Evolutionary conservation across 2,888 invertebrate genomes (phyloP).

Genomic region (Mechanitis messenoides): DNA sequence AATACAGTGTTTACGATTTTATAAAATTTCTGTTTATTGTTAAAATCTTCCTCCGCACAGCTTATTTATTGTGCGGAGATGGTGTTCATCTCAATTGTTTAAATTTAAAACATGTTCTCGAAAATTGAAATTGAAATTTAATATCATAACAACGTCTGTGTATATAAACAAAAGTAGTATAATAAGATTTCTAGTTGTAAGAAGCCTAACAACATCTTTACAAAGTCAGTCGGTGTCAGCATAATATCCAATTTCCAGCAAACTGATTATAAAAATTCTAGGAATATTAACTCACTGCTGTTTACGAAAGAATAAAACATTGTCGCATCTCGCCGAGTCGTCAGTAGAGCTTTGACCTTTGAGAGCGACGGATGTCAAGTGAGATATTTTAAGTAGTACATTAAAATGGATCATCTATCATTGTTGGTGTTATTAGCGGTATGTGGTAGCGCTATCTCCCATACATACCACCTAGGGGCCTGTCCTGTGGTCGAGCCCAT

Average conservation of each 20-base stretch:
- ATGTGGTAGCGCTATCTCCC: slow-evolving; percentile 61
- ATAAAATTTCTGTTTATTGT: too few species aligned
- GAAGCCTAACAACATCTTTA: neutral
- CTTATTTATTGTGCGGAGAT: too few species aligned
- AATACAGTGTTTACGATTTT: too few species aligned
- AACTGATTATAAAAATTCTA: slow-evolving; percentile 2
- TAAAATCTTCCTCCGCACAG: too few species aligned
- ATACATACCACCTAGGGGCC: slow-evolving; percentile 84
- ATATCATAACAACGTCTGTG: too few species aligned
- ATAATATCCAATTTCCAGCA: slow-evolving; percentile 1
- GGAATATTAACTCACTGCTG: slow-evolving; percentile 1
- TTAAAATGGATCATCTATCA: slow-evolving; percentile 41
- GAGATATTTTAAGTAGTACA: slow-evolving; percentile 3
- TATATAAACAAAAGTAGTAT: neutral
- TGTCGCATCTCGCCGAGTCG: slow-evolving; percentile 16
- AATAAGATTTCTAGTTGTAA: neutral
- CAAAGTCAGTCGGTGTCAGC: too few species aligned
- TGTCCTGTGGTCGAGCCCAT: slow-evolving; percentile 86
- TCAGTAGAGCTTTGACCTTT: slow-evolving; percentile 21
- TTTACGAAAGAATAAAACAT: slow-evolving; percentile 3
- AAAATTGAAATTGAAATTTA: too few species aligned
- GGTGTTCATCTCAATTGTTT: too few species aligned
- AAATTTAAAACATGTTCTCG: too few species aligned
- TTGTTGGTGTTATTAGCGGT: slow-evolving; percentile 45
- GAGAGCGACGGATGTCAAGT: slow-evolving; percentile 10